These are phyloP conservation scores for Tortrix viridana DNA, from an alignment of 2,888 invertebrate genomes.

Conservation along the genomic window DNA sequence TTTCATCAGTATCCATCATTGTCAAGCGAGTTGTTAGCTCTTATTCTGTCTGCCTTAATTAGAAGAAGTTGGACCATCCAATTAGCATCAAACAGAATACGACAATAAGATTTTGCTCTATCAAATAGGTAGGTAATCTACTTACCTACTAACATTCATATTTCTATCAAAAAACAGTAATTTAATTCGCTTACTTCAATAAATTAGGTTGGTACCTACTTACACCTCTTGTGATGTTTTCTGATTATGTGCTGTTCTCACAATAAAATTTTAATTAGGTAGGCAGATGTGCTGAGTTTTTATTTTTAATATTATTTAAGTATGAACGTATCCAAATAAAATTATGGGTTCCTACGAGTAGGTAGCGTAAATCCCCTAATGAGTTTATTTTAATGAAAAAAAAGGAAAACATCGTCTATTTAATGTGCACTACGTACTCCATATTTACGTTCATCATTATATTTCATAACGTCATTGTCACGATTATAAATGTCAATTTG, in stretches of 20 bases:
- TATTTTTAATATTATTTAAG: too few relatives aligned
- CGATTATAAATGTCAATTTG: constrained; percentile 22
- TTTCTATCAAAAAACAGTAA: too few relatives aligned
- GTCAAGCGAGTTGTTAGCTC: constrained; percentile 23
- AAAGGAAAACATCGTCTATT: too few relatives aligned
- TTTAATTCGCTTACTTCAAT: neutral
- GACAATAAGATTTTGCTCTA: constrained; percentile 15
- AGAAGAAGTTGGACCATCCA: constrained; percentile 17
- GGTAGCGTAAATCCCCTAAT: too few relatives aligned
- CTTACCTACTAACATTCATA: too few relatives aligned
- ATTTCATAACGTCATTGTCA: constrained; percentile 24
- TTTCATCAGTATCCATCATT: constrained; percentile 29
- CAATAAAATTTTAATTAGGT: too few relatives aligned
- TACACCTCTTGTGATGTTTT: neutral
- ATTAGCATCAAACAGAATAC: constrained; percentile 19
- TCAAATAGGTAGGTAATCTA: too few relatives aligned
- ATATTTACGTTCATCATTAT: constrained; percentile 5
- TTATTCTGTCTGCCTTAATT: constrained; percentile 23
- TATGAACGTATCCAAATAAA: too few relatives aligned
- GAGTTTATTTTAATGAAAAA: too few relatives aligned
- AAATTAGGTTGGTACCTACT: neutral
- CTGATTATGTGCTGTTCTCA: too few relatives aligned
- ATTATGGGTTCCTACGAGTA: too few relatives aligned
- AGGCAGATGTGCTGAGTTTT: too few relatives aligned
- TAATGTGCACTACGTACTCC: neutral